A percentile compares a stretch with the other conserved stretches of the same genome.
Conservation (phyloP, 2,888 invertebrate genomes). For the Aspidiotus rigidus region DNA sequence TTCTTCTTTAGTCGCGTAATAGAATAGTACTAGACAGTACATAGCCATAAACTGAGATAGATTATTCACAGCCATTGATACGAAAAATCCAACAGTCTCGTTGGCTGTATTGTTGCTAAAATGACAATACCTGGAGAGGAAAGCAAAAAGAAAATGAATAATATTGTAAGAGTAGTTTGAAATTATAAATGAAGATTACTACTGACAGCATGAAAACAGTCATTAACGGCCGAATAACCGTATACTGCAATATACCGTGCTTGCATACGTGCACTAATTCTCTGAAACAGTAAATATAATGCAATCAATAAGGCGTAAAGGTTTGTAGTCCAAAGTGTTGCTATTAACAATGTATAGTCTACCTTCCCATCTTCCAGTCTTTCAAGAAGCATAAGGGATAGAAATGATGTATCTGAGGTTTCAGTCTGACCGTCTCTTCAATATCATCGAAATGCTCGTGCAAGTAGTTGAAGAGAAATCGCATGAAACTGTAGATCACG, state of each 20-base stretch:
- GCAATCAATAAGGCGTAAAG: background rate
- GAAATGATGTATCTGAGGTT: constrained; percentile 77
- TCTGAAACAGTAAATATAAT: constrained; percentile 46
- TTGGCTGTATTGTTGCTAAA: constrained; percentile 8
- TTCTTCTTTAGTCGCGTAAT: constrained; percentile 76
- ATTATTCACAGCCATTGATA: constrained; percentile 79
- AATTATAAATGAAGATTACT: background rate
- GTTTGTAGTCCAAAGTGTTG: constrained; percentile 14
- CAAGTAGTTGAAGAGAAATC: constrained; percentile 81
- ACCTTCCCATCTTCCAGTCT: constrained; percentile 91
- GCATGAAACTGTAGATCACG: constrained; percentile 97
- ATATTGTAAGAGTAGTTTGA: background rate
- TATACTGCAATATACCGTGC: constrained; percentile 93
- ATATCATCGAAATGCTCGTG: constrained; percentile 72
- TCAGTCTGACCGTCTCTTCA: constrained; percentile 67
- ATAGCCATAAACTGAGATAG: constrained; percentile 90
- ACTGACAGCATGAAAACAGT: constrained; percentile 81
- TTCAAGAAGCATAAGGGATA: constrained; percentile 84
- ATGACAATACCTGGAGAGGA: constrained; percentile 12
- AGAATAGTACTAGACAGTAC: constrained; percentile 92
- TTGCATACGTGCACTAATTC: constrained; percentile 91
- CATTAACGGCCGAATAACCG: constrained; percentile 79
- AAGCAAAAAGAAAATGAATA: background rate
- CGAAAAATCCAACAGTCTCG: constrained; percentile 61
- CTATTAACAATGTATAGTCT: constrained; percentile 29